A percentile compares a stretch with the other conserved stretches of the same genome.
Evolutionary conservation across 2,113 vertebrate genomes (phyloP).

Genomic region (Spizaetus ornatus): DNA sequence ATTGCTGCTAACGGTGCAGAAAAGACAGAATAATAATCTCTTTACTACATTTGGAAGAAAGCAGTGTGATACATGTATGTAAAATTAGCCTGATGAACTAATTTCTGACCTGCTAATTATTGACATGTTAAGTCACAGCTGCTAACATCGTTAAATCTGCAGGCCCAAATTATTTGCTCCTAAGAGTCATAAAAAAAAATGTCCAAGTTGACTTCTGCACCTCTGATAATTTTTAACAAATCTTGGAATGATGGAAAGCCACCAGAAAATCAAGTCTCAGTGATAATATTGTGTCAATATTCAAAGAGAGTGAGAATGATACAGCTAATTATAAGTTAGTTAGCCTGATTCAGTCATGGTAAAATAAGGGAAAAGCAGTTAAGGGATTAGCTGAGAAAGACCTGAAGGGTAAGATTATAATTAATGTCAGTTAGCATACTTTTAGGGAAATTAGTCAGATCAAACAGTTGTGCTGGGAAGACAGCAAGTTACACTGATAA

Average conservation of each 20-base stretch:
- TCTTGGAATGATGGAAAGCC: not conserved
- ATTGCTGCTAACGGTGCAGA: not conserved
- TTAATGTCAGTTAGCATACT: not conserved
- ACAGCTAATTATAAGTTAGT: not conserved
- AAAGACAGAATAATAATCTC: not conserved
- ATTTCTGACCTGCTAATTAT: not conserved
- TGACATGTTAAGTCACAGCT: not conserved
- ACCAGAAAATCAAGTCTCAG: not conserved
- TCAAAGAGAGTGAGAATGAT: not conserved
- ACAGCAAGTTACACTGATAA: not conserved
- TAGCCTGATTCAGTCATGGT: not conserved
- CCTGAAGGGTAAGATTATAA: not conserved
- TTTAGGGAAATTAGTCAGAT: conserved; percentile 27
- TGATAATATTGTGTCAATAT: not conserved
- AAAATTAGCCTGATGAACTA: not conserved
- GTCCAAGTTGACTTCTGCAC: not conserved
- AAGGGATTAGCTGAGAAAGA: conserved; percentile 19
- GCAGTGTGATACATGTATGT: not conserved
- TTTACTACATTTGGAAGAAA: not conserved
- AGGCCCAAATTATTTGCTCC: not conserved
- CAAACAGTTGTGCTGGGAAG: not conserved
- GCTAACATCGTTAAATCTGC: not conserved
- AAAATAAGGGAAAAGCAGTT: not conserved
- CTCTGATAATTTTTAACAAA: not conserved
- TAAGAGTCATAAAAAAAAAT: not conserved